A percentile compares a stretch with the other conserved stretches of the same genome.
Conservation (phyloP, 2,888 invertebrate genomes). For the Oxytorus armatus region DNA sequence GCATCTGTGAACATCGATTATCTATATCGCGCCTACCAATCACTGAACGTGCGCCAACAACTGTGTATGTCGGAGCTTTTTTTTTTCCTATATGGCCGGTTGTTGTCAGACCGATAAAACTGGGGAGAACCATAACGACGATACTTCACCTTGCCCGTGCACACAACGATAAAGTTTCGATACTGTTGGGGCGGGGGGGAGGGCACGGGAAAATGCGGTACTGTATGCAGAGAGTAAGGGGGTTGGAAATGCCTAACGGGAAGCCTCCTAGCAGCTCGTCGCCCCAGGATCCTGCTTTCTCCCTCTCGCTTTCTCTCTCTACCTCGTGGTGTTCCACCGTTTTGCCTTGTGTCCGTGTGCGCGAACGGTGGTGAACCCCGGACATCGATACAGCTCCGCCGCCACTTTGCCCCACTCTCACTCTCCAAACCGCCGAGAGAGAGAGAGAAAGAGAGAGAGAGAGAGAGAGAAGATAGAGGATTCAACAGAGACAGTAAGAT, state of each 20-base stretch:
- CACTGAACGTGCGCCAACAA: constrained; percentile 40
- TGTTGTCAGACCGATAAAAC: constrained; percentile 63
- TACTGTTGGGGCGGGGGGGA: constrained; percentile 16
- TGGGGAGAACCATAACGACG: constrained; percentile 59
- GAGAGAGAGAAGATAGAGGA: constrained; percentile 17
- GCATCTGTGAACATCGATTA: constrained; percentile 28
- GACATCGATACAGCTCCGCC: constrained; percentile 81
- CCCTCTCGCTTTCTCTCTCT: constrained; percentile 30
- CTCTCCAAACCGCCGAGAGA: constrained; percentile 27
- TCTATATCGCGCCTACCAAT: constrained; percentile 23
- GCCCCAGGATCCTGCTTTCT: constrained; percentile 47
- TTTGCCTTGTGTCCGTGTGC: constrained; percentile 70
- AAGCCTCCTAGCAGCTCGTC: constrained; percentile 54
- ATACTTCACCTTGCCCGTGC: constrained; percentile 42
- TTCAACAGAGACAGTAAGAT: constrained; percentile 40
- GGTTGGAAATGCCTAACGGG: constrained; percentile 55
- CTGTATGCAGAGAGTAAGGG: constrained; percentile 45
- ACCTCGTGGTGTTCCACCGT: constrained; percentile 45
- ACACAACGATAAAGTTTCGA: constrained; percentile 61
- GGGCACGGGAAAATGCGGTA: constrained; percentile 45
- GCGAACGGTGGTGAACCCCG: constrained; percentile 78
- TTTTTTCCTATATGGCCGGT: constrained; percentile 23
- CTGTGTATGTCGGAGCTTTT: not conserved
- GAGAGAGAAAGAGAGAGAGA: constrained; percentile 30
- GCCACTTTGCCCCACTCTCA: constrained; percentile 77